phyloP scores from a whole-genome alignment of 2,113 vertebrate genomes.

The Candoia aspera region DNA sequence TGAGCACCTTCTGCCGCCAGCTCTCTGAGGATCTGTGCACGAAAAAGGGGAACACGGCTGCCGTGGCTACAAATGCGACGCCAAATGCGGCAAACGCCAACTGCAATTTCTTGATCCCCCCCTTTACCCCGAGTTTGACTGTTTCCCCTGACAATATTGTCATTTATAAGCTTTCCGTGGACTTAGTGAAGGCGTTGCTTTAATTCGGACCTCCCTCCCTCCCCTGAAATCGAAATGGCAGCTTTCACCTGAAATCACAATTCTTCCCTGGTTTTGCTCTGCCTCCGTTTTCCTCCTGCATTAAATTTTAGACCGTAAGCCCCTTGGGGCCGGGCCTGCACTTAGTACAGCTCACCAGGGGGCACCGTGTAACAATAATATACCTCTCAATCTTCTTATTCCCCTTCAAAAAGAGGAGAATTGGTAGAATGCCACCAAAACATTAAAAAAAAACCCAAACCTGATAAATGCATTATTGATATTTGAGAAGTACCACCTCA shows the following conservation, averaged over 20 bases:
- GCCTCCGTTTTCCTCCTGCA: not conserved
- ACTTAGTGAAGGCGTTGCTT: not conserved
- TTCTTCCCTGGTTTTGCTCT: too few relatives aligned
- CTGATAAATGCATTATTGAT: not conserved
- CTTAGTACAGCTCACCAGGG: not conserved
- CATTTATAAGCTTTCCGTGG: not conserved
- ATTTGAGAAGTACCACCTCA: not conserved
- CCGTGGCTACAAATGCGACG: slow-evolving; percentile 46
- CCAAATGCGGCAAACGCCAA: not conserved
- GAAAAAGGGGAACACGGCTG: slow-evolving; percentile 6
- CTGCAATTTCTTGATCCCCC: not conserved
- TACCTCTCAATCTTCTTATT: not conserved
- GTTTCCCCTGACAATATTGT: not conserved
- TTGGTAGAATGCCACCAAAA: too few relatives aligned
- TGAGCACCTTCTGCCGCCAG: slow-evolving; percentile 80
- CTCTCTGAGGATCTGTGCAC: slow-evolving; percentile 72
- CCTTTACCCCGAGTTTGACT: not conserved
- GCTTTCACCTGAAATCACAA: not conserved
- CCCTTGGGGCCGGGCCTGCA: too few relatives aligned
- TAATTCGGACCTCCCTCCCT: not conserved
- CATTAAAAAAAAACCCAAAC: not conserved
- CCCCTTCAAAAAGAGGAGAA: not conserved
- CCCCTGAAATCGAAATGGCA: not conserved
- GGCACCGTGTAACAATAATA: not conserved
- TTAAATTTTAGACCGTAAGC: too few relatives aligned